Base-by-base conservation (phyloP, 2,113 vertebrate genomes). In the Strigops habroptila region DNA sequence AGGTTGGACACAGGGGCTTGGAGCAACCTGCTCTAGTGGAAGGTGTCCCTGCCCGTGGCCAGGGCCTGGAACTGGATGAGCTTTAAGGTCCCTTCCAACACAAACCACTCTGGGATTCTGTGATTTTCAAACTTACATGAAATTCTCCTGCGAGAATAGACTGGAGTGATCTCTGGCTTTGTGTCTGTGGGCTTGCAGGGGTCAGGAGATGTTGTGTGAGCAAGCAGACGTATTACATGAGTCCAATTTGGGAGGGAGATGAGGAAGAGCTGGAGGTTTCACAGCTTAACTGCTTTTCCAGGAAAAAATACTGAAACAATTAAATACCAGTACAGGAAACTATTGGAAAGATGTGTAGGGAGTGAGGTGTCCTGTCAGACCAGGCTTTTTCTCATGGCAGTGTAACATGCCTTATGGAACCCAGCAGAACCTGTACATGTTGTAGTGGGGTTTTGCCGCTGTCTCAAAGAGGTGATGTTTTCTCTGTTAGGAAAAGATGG, bases 11-110 rank as follows among this genome's bases (percentile, higher is more conserved):
- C 22, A 22, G 28, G 52, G 27, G 27, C 51, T 52, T 52, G 28
- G 17, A 53, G 52, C 52, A 53, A 53, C 17, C 53, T 55, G 53
- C 53, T 57, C 53, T 1, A 14, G 30, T 55, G 55, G 55, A 57
- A 14, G 55, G 31, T 14, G 55, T n/a, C 55, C 33, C 55, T 23
- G 55, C 55, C 21, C 0, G 0, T 59, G 55, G 33, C 55, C 55
- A n/a, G 55, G 55, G 55, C 8, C 23, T 59, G 55, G 33, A 2
- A 0, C 21, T 59, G 55, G 33, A 5, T 0, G 21, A n/a, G 55
- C 55, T n/a, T n/a, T 59, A 23, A n/a, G 55, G 21, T 13, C 21
- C 12, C 55, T n/a, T 59, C 52, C 33, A 59, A 15, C 55, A 1
- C 33, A n/a, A n/a, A n/a, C 33, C 55, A n/a, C 33, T 0, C 33